Conservation (phyloP, 2,113 vertebrate species). For the Lepus europaeus region DNA sequence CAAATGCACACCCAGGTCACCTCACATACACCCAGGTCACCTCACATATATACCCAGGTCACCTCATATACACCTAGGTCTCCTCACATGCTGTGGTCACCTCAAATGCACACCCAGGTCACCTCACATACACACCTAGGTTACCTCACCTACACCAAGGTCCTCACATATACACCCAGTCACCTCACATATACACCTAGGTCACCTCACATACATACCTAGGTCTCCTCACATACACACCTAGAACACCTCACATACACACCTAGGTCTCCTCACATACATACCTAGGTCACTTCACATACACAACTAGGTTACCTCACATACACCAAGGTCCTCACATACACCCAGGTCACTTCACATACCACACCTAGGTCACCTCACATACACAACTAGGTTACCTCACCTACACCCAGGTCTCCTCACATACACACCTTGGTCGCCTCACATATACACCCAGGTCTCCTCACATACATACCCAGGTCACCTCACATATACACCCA, state of each 20-base stretch:
- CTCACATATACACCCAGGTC: not conserved
- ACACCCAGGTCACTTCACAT: no score
- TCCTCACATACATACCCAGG: not conserved
- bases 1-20: no score
- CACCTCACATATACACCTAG: not conserved
- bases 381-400: no score
- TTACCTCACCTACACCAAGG: not conserved
- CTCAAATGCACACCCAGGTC: not conserved
- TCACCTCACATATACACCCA: no score
- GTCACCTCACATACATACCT: not conserved
- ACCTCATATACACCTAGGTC: no score
- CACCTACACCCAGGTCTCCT: not conserved
- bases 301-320: no score
- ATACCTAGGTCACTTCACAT: no score
- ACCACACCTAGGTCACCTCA: not conserved
- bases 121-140: rapidly evolving
- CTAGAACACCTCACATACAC: not conserved
- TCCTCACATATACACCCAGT: not conserved
- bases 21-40: no score
- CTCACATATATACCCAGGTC: no score
- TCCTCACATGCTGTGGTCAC: no score
- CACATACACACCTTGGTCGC: no score
- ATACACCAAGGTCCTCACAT: not conserved
- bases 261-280: no score
- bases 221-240: not conserved